phyloP scores from a whole-genome alignment of 2,113 vertebrate genomes.

The Haemorhous mexicanus region DNA sequence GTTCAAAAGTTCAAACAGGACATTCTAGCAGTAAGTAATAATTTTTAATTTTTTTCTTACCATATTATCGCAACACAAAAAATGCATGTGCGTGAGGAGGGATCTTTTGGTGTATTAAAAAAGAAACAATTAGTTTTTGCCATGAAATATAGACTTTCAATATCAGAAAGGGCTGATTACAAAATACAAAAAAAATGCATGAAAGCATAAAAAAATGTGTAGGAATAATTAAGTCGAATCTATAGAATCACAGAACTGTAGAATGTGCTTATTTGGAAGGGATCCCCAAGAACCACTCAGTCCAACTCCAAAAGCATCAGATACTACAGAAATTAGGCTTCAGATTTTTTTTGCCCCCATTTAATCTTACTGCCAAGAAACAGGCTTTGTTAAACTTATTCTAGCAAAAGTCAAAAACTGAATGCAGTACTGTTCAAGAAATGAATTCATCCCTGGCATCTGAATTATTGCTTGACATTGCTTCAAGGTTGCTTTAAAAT shows the following conservation, averaged over 20 bases:
- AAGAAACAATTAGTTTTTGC: fast-evolving
- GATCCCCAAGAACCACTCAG: not conserved
- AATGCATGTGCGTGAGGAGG: not conserved
- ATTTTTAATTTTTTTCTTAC: not conserved
- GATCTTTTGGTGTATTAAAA: not conserved
- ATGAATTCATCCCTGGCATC: not conserved
- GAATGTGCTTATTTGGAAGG: not conserved
- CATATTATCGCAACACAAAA: not conserved
- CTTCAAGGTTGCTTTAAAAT: not conserved
- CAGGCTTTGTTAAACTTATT: not conserved
- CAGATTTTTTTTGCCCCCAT: fast-evolving
- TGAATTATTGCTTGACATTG: not conserved
- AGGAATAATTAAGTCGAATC: not conserved
- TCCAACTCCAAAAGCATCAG: not conserved
- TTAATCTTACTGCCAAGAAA: not conserved
- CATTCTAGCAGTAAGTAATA: not conserved
- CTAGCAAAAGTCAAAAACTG: not conserved
- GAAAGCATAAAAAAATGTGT: not conserved
- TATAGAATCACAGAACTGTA: not conserved
- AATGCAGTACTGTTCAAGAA: not conserved
- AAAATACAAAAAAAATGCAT: not conserved
- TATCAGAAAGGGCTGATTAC: not conserved
- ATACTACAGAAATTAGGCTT: not conserved
- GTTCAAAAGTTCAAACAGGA: not conserved
- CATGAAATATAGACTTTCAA: not conserved